phyloP scores from a whole-genome alignment of 1,140 invertebrate species.

The Ceratosolen fusciceps region DNA sequence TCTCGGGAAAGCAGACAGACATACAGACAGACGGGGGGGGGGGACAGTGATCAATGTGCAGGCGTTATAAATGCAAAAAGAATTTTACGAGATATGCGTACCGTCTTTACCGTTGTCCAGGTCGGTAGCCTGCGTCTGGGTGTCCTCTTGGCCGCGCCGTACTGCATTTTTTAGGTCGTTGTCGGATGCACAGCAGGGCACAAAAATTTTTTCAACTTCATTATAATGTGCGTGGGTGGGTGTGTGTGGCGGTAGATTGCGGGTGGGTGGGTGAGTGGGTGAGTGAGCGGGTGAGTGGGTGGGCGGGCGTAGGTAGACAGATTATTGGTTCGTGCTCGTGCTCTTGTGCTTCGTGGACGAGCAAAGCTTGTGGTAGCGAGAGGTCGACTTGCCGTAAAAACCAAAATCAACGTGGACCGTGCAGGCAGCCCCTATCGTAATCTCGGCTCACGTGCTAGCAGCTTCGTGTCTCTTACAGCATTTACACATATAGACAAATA shows the following conservation, averaged over 20 bases:
- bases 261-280: too few species aligned
- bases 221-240: conserved; percentile 54
- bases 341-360: conserved; percentile 21
- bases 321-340: conserved; percentile 17
- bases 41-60: conserved; percentile 52
- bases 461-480: too few species aligned
- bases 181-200: conserved; percentile 60
- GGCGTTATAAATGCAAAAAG: conserved; percentile 44
- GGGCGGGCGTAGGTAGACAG: conserved; percentile 42
- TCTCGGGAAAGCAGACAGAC: conserved; percentile 26
- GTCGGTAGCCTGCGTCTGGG: conserved; percentile 63
- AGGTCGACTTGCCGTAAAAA: conserved; percentile 13
- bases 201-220: conserved; percentile 62
- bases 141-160: conserved; percentile 63
- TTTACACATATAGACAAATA: background rate
- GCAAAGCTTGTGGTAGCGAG: background rate
- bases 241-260: too few species aligned
- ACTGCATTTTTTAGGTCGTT: conserved; percentile 61
- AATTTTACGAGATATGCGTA: too few species aligned
- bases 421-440: conserved; percentile 41
- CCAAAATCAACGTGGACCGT: conserved; percentile 43
- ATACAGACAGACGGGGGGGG: too few species aligned
- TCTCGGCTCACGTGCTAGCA: conserved; percentile 17
- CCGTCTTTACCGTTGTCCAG: conserved; percentile 65
- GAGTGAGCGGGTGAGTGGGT: too few species aligned